Evolutionary conservation across 2,797 vertebrate genomes (phyloP), one percentile per base, ranked within the genome.

Genomic region (Babyrousa celebensis): DNA sequence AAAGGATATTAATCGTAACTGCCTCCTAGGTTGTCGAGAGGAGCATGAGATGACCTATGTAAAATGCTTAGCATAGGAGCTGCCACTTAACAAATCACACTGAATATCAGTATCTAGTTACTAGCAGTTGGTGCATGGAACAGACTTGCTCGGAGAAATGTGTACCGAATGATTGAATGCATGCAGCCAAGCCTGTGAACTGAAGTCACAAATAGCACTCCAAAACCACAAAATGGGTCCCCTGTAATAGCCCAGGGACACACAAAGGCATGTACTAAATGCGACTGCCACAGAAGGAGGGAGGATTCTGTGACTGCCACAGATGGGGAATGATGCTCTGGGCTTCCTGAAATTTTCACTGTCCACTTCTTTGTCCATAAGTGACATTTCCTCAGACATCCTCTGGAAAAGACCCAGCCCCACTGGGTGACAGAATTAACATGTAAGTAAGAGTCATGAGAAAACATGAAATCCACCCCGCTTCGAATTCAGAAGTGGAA

Each of bases 291-390:
- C 27, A 71, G 56, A 88, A 52, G 14, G 32, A 82, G 20, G 17
- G 60, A 91, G 72, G 78, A 91, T 77, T 82, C 70, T 93, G 63
- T 68, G 25, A 91, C 23, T 27, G 27, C 12, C 62, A 40, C 18
- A 77, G 56, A 79, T 29, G 32, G 32, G 5, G 20, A 74, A 40
- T 62, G 20, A 77, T 16, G 48, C 12, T 27, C 17, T 14, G 60
- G 29, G 58, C 62, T 94, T 82, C 25, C 62, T 65, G 40, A 89
- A 62, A 56, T 85, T 63, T 27, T 92, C 27, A 60, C 16, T 10
- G 80, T 85, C 56, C 91, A 20, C 27, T 79, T 79, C 32, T 78
- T 75, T 77, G 62, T 32, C 63, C 40, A 89, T 36, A 91, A 84
- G 85, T 32, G 18, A 85, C 0, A 3, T 65, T 83, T 71, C 29